phyloP scores from a whole-genome alignment of 1,140 invertebrate species.

The Hesperophylax magnus region DNA sequence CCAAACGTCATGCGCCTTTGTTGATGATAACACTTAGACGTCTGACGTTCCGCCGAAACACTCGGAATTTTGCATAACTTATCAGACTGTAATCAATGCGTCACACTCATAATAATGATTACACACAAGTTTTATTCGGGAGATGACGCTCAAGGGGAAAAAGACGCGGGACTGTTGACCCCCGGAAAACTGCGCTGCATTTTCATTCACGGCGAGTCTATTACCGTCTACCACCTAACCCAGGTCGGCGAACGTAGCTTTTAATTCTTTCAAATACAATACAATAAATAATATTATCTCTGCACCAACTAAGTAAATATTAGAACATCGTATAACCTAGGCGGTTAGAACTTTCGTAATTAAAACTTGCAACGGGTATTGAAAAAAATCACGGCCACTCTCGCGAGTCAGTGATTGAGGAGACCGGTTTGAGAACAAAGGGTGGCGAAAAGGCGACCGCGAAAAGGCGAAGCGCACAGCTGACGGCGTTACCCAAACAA shows the following conservation, averaged over 20 bases:
- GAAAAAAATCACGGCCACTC: no score
- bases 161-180: constrained; percentile 31
- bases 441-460: neutral
- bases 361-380: neutral
- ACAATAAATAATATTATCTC: no score
- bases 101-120: neutral
- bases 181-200: constrained; percentile 32
- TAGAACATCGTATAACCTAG: no score
- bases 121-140: neutral
- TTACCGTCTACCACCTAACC: neutral
- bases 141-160: constrained; percentile 28
- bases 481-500: no score
- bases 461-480: no score
- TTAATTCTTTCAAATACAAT: no score
- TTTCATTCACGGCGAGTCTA: constrained; percentile 15
- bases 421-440: constrained; percentile 23
- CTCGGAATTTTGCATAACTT: neutral
- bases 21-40: neutral
- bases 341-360: neutral
- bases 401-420: neutral
- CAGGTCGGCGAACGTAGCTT: constrained; percentile 6
- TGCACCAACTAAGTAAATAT: no score
- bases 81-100: constrained; percentile 5
- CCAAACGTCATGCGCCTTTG: neutral
- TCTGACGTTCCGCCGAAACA: neutral